Evolutionary conservation across 2,797 vertebrate genomes (phyloP).

Genomic region (Coregonus ussuriensis): DNA sequence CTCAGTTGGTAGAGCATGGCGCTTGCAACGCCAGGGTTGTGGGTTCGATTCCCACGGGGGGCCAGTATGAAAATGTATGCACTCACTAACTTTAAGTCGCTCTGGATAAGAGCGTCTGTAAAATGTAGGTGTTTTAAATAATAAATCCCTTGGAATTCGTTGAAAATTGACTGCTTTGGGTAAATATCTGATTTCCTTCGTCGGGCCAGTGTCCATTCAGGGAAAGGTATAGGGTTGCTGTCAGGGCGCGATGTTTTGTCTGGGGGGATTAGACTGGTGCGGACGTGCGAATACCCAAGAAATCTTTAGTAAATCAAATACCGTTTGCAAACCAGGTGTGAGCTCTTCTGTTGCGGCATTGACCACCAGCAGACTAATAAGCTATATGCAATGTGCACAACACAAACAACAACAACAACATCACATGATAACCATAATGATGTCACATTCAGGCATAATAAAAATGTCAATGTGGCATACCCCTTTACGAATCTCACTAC

Average conservation of each 20-base stretch:
- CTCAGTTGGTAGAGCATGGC: too few species aligned
- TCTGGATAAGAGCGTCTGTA: too few species aligned
- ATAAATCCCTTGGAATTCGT: constrained; percentile 69
- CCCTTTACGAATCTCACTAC: constrained; percentile 4
- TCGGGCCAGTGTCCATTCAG: constrained; percentile 34
- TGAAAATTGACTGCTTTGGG: constrained; percentile 51
- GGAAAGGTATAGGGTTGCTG: constrained; percentile 60
- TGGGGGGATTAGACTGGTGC: constrained; percentile 63
- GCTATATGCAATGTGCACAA: background rate
- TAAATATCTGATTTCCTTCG: constrained; percentile 61
- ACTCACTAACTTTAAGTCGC: too few species aligned
- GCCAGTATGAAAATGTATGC: too few species aligned
- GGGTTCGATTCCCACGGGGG: too few species aligned
- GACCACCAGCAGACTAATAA: constrained; percentile 5
- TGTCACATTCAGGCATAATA: constrained; percentile 18
- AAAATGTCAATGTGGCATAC: constrained; percentile 19
- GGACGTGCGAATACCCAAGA: constrained; percentile 37
- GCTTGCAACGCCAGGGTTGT: too few species aligned
- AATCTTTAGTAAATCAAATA: constrained; percentile 29
- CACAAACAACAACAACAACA: background rate
- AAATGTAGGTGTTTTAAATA: constrained; percentile 29
- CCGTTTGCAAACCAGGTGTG: background rate
- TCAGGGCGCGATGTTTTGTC: constrained; percentile 71
- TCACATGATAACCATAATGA: constrained; percentile 3
- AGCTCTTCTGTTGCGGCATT: background rate